Percentiles rank a stretch among this genome's conserved stretches.
These are phyloP conservation scores for Phthorimaea operculella DNA, from an alignment of 1,140 invertebrate species.

Conservation along the genomic window DNA sequence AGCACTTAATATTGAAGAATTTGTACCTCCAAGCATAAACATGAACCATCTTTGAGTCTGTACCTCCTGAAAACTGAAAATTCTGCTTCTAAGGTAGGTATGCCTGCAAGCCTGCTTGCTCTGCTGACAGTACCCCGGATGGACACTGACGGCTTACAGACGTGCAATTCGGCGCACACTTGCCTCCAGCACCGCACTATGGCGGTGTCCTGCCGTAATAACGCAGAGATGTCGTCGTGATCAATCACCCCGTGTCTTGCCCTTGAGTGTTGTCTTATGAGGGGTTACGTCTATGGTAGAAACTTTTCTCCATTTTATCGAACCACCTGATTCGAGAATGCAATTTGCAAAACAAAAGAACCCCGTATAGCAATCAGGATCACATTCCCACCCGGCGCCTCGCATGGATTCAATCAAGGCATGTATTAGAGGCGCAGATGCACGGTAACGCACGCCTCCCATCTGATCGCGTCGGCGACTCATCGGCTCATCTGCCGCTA, in stretches of 20 bases:
- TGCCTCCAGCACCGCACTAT: background rate
- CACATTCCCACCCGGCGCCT: background rate
- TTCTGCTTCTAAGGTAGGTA: too few relatives aligned
- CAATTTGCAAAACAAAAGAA: too few relatives aligned
- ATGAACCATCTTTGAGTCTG: too few relatives aligned
- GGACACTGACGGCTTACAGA: background rate
- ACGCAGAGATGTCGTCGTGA: slow-evolving; percentile 1
- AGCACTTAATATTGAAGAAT: too few relatives aligned
- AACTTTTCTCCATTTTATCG: too few relatives aligned
- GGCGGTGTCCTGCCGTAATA: background rate
- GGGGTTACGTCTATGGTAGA: too few relatives aligned
- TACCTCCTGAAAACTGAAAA: too few relatives aligned
- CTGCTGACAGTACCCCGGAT: slow-evolving; percentile 5
- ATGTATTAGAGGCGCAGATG: slow-evolving; percentile 40
- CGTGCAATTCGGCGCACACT: background rate
- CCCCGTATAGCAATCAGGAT: background rate
- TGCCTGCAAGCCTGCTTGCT: too few relatives aligned
- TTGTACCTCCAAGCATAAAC: too few relatives aligned
- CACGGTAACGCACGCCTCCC: slow-evolving; percentile 26
- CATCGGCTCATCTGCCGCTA: slow-evolving; percentile 41
- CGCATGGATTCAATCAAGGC: slow-evolving; percentile 21
- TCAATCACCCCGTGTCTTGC: background rate
- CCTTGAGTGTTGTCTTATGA: background rate
- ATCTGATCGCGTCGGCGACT: background rate
- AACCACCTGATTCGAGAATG: too few relatives aligned